phyloP scores from a whole-genome alignment of 2,113 vertebrate species.

The Ctenodactylus gundi region DNA sequence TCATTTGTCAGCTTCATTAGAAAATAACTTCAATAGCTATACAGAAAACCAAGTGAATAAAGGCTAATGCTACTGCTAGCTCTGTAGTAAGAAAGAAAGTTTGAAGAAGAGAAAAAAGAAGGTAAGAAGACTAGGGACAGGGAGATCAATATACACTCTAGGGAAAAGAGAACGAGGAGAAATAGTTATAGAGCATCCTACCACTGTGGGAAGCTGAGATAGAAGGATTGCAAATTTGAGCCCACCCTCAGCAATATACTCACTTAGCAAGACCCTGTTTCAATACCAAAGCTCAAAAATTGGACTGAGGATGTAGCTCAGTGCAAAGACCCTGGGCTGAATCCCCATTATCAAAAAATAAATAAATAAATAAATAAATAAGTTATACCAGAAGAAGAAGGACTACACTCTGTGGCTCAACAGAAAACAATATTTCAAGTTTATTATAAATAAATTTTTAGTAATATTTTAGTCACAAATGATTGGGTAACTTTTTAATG shows the following conservation, averaged over 20 bases:
- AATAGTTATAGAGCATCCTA: too few relatives aligned
- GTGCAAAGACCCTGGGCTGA: too few relatives aligned
- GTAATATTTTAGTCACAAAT: not conserved
- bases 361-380: too few relatives aligned
- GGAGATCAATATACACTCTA: not conserved
- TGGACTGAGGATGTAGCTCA: too few relatives aligned
- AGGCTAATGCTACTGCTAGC: not conserved
- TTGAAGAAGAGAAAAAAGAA: not conserved
- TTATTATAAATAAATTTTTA: not conserved
- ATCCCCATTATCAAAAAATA: too few relatives aligned
- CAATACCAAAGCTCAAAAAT: too few relatives aligned
- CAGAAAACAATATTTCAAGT: not conserved
- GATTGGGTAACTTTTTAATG: not conserved
- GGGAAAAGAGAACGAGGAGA: not conserved
- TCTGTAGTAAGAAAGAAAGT: not conserved
- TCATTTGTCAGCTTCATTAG: not conserved
- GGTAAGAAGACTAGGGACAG: accelerated
- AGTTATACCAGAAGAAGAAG: not conserved
- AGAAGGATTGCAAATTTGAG: too few relatives aligned
- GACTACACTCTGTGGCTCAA: not conserved
- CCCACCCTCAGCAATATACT: too few relatives aligned
- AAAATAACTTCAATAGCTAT: not conserved
- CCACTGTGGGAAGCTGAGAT: not conserved
- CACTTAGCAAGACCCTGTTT: too few relatives aligned
- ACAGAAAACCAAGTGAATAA: not conserved